Evolutionary conservation across 2,113 vertebrate genomes (phyloP), one percentile per base, ranked within the genome.

Genomic region (Bufo gargarizans): DNA sequence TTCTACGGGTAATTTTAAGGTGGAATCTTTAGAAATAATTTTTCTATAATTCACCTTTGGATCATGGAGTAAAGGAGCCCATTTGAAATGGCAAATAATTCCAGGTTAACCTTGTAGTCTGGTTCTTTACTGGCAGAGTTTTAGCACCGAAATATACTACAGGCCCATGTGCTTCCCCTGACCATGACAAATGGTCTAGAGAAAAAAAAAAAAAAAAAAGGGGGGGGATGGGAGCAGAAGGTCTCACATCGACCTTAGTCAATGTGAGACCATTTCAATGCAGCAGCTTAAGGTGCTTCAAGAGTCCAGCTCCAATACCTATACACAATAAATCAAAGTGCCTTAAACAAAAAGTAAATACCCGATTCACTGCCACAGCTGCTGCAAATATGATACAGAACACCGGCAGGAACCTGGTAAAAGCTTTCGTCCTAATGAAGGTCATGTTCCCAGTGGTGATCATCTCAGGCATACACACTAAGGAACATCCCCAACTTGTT

Each of bases 241-340:
- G 19, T 63, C 10, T 81, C 7, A 63, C n/a, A n/a, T n/a, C n/a
- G n/a, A n/a, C 49, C 43, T 9, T 61, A 12, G 3, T 14, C 17
- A 65, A 65, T 6, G 56, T 17, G 47, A 14, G 49, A 53, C 85
- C 4, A 12, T 80, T 90, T 69, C 84, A 77, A 77, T n/a, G 88
- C 8, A 19, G n/a, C 89, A 19, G 16, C n/a, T 0, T 43, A 19
- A 0, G 0, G 86, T 85, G 53, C 69, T 81, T 76, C 59, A 10
- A 61, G 88, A 89, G 85, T 45, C 89, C 80, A 90, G 89, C 90
- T 90, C 45, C 47, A 47, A 50, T 82, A n/a, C n/a, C n/a, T n/a
- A 33, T 17, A 86, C 16, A 87, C 22, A 58, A 11, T 74, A 20
- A 10, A 69, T 77, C 71, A 89, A 89, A 84, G 87, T 89, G 87